phyloP scores from a whole-genome alignment of 2,797 vertebrate species.

The Falco biarmicus region DNA sequence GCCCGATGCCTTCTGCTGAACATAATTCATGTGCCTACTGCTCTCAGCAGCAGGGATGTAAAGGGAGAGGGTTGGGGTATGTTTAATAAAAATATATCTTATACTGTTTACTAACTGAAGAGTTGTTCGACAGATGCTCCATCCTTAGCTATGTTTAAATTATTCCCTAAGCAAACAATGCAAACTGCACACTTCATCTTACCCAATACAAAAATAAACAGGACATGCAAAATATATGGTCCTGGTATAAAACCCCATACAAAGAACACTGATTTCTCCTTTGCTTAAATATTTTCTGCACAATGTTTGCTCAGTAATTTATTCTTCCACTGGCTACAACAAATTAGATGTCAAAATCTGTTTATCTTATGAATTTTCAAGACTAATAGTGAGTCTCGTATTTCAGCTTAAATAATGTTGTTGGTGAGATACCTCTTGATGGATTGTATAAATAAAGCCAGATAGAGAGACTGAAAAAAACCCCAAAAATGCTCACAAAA shows the following conservation, averaged over 20 bases:
- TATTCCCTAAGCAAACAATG: constrained; percentile 41
- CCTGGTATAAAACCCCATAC: not conserved
- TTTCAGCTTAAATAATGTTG: constrained; percentile 41
- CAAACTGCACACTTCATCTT: constrained; percentile 32
- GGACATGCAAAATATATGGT: not conserved
- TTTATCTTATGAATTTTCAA: constrained; percentile 50
- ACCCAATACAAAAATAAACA: constrained; percentile 29
- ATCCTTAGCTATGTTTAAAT: constrained; percentile 46
- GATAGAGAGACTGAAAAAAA: not conserved
- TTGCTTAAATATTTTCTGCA: constrained; percentile 12
- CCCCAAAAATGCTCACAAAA: not conserved
- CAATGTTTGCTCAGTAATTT: not conserved
- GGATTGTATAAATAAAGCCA: constrained; percentile 31
- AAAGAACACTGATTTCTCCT: not conserved
- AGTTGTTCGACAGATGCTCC: constrained; percentile 15
- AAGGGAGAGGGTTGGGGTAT: not conserved
- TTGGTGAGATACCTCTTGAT: constrained; percentile 7
- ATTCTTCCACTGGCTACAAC: constrained; percentile 3
- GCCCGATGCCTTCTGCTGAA: not conserved
- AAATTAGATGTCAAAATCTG: constrained; percentile 44
- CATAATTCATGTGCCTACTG: constrained; percentile 14
- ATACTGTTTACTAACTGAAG: constrained; percentile 35
- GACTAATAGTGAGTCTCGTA: not conserved
- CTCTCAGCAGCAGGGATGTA: not conserved
- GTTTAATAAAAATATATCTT: constrained; percentile 45